Evolutionary conservation across 2,113 vertebrate genomes (phyloP), one percentile per base, ranked within the genome.

Genomic region (Larimichthys polyactis): DNA sequence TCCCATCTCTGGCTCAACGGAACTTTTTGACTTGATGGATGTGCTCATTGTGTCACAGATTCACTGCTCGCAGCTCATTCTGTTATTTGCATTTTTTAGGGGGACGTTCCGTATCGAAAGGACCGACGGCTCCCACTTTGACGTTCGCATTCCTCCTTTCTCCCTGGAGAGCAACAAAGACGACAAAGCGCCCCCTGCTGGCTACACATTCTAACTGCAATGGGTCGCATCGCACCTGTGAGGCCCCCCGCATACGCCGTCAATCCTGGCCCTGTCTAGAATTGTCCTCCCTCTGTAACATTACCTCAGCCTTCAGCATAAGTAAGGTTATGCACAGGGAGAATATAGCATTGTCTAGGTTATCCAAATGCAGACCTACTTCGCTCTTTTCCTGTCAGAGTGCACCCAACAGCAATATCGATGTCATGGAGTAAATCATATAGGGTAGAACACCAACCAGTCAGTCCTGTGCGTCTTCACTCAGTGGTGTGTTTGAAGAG

Each of bases 101-200:
- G 98, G 98, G 48, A 99, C 98, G 0, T 99, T 99, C 91, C 97
- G 98, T 51, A 98, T 99, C 8, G 98, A 99, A 92, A 96, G 97
- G 90, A 97, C 97, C 0, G 97, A 99, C 49, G 97, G 97, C 71
- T 99, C 97, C 91, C 97, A 98, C 92, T 99, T 99, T 32, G 98
- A 99, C 40, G 97, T 99, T 82, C 96, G 98, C 92, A 99, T 99
- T 94, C 98, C 98, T 68, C 98, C 98, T 15, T 99, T 99, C 93
- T 99, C 98, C 66, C 93, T 99, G 95, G 98, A 99, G 93, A 99
- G 98, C 96, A 99, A 99, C 95, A 99, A 99, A 94, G 98, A 99
- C 0, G 97, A 99, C 94, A 99, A 99, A 95, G 98, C 97, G 11
- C 97, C 98, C 83, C 98, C 98, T 59, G 97, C 98, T 62, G 98